Evolutionary conservation across 2,113 vertebrate genomes (phyloP).

Genomic region (Bungarus multicinctus): DNA sequence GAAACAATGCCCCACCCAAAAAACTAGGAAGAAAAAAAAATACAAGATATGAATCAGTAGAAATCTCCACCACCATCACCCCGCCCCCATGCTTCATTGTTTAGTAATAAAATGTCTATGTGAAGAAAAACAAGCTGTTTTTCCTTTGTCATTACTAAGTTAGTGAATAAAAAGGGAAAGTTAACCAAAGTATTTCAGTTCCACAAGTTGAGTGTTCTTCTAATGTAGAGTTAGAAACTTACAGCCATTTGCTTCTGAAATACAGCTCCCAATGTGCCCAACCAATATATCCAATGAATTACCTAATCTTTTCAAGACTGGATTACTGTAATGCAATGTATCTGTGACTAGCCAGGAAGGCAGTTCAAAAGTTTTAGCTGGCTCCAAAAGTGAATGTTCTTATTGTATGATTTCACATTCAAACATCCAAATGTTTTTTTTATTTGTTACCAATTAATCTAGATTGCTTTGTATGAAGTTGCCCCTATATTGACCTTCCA

Average conservation of each 20-base stretch:
- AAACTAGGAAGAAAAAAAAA: not conserved
- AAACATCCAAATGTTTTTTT: not conserved
- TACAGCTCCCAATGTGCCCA: not conserved
- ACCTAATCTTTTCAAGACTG: not conserved
- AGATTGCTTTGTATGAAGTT: not conserved
- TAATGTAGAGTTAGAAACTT: not conserved
- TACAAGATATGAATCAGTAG: not conserved
- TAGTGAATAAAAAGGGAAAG: not conserved
- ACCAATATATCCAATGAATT: not conserved
- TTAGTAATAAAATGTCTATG: not conserved
- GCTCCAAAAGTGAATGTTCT: not conserved
- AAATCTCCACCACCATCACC: not conserved
- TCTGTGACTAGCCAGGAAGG: not conserved
- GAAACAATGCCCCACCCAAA: not conserved
- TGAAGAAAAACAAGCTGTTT: not conserved
- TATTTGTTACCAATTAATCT: not conserved
- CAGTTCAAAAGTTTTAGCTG: not conserved
- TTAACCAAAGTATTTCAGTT: not conserved
- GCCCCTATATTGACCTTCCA: not conserved
- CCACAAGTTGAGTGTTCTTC: not conserved
- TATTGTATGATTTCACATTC: not conserved
- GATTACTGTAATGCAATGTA: not conserved
- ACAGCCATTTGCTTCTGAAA: not conserved
- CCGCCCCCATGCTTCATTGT: not conserved
- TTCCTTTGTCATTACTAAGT: not conserved